Conservation (phyloP, 2,797 vertebrate species). For the Eremophila alpestris region DNA sequence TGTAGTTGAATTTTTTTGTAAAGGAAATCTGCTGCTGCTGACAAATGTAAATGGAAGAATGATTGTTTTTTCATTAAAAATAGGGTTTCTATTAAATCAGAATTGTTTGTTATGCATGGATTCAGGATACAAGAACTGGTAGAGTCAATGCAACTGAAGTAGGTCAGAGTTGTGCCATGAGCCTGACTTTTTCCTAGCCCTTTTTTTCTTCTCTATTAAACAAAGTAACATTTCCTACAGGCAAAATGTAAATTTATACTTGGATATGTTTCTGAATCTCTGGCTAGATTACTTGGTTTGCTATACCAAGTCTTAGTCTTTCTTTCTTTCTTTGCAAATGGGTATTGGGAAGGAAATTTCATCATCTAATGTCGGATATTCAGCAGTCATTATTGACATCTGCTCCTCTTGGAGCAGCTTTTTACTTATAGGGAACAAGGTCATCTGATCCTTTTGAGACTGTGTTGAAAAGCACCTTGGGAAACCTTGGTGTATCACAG, state of each 20-base stretch:
- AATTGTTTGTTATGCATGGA: background rate
- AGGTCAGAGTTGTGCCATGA: background rate
- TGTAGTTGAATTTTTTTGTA: background rate
- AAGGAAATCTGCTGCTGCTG: background rate
- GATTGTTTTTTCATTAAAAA: background rate
- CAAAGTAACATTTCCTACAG: background rate
- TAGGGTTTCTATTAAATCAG: fast-evolving
- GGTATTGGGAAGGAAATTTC: background rate
- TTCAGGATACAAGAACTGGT: background rate
- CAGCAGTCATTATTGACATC: background rate
- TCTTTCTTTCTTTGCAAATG: background rate
- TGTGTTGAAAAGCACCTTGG: background rate
- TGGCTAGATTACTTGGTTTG: background rate
- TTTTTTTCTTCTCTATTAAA: background rate
- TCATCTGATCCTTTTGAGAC: background rate
- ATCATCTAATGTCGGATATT: background rate
- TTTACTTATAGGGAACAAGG: background rate
- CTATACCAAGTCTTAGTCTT: background rate
- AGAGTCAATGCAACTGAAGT: background rate
- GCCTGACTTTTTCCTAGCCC: background rate
- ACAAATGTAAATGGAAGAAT: background rate
- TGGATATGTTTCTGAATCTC: background rate
- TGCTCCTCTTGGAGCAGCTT: background rate
- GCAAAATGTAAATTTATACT: background rate
- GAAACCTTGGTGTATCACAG: background rate